These are phyloP conservation scores for Labia minor DNA, from an alignment of 2,888 invertebrate genomes.

Conservation along the genomic window DNA sequence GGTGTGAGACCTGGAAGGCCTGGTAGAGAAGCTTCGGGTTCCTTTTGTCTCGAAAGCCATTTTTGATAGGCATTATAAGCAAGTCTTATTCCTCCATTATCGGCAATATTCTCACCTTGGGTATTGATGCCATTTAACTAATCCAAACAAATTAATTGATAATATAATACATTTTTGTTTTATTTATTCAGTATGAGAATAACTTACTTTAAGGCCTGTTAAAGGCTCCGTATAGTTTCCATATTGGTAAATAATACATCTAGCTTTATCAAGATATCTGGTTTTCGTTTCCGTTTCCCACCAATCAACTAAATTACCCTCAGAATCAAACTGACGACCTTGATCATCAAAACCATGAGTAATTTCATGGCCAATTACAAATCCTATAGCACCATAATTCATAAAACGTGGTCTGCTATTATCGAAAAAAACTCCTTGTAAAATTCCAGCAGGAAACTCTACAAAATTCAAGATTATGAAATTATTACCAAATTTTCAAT, in stretches of 20 bases:
- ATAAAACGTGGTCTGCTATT: conserved; percentile 80
- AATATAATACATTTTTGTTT: background rate
- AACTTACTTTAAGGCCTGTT: conserved; percentile 58
- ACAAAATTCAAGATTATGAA: conserved; percentile 27
- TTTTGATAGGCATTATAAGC: conserved; percentile 73
- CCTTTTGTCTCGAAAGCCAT: conserved; percentile 56
- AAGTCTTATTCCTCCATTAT: conserved; percentile 86
- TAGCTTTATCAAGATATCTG: conserved; percentile 70
- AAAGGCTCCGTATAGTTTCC: conserved; percentile 76
- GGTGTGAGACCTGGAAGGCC: conserved; percentile 44
- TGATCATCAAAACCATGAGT: conserved; percentile 80
- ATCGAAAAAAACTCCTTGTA: conserved; percentile 85
- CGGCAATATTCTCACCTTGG: conserved; percentile 90
- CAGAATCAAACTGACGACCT: conserved; percentile 84
- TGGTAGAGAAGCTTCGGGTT: conserved; percentile 54
- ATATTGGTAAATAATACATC: conserved; percentile 88
- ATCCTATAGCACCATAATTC: conserved; percentile 86
- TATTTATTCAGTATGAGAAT: no score
- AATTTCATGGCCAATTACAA: conserved; percentile 85
- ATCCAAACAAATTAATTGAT: conserved; percentile 28
- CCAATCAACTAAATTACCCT: conserved; percentile 88
- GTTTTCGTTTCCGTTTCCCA: conserved; percentile 77
- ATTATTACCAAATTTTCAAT: no score
- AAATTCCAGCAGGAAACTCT: conserved; percentile 90
- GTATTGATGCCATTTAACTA: conserved; percentile 85